These are phyloP conservation scores for Neogobius melanostomus DNA, from an alignment of 2,113 vertebrate genomes.

Conservation along the genomic window DNA sequence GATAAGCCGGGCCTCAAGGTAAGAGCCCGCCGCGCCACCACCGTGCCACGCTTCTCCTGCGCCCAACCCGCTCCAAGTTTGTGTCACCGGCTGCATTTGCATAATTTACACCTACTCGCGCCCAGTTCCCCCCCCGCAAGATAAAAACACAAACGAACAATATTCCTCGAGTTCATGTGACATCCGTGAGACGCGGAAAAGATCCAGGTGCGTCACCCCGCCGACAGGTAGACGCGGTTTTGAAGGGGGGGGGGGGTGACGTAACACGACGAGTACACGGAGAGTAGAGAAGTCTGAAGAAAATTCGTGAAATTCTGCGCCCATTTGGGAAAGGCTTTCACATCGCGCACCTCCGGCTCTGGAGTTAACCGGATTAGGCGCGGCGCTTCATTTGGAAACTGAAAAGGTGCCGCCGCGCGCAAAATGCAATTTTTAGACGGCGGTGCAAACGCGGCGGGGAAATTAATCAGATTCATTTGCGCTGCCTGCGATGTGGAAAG, in stretches of 20 bases:
- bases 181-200: neutral
- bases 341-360: neutral
- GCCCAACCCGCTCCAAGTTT: constrained; percentile 54
- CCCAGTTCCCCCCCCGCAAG: neutral
- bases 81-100: constrained; percentile 64
- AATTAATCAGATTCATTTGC: constrained; percentile 1
- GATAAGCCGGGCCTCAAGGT: constrained; percentile 75
- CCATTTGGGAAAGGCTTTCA: too few relatives aligned
- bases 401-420: neutral
- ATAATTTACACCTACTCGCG: constrained; percentile 76
- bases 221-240: neutral
- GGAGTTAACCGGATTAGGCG: neutral
- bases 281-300: neutral
- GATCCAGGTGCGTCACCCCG: neutral
- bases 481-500: neutral
- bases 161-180: constrained; percentile 14
- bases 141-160: constrained; percentile 35
- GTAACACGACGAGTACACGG: neutral
- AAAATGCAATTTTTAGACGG: constrained; percentile 3
- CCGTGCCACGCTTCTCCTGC: constrained; percentile 33
- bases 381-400: neutral
- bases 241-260: neutral
- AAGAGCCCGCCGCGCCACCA: constrained; percentile 26
- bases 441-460: neutral
- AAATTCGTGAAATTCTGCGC: neutral